Evolutionary conservation across 2,888 invertebrate species (phyloP).

Genomic region (Diaphora mendica): DNA sequence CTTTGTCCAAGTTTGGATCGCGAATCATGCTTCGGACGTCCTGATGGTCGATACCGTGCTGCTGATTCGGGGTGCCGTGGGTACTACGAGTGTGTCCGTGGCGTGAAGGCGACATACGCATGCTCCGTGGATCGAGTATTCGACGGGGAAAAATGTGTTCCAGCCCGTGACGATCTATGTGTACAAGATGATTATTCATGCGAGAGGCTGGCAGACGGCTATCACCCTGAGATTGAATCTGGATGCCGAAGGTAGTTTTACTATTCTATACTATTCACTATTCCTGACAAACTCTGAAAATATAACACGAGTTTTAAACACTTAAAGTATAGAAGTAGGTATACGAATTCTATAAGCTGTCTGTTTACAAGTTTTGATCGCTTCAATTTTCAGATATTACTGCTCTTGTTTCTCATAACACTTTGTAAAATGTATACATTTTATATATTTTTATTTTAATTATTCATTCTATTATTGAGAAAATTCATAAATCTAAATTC

Average conservation of each 20-base stretch:
- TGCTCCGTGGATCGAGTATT: slow-evolving; percentile 84
- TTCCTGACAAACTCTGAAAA: neutral
- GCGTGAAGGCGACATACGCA: slow-evolving; percentile 86
- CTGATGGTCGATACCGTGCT: slow-evolving; percentile 85
- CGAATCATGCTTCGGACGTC: slow-evolving; percentile 82
- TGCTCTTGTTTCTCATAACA: neutral
- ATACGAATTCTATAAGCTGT: too few species aligned
- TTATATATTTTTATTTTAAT: too few species aligned
- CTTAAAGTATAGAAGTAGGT: too few species aligned
- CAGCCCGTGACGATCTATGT: slow-evolving; percentile 68
- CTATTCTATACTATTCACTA: neutral
- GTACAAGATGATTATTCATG: slow-evolving; percentile 79
- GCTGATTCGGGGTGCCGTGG: slow-evolving; percentile 85
- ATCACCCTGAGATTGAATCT: slow-evolving; percentile 84
- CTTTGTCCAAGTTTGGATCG: slow-evolving; percentile 81
- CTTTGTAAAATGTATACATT: too few species aligned
- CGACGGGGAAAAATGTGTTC: slow-evolving; percentile 86
- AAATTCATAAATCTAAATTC: too few species aligned
- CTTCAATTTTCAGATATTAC: too few species aligned
- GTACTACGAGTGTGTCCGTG: slow-evolving; percentile 86
- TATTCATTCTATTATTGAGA: too few species aligned
- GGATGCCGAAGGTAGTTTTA: slow-evolving; percentile 78
- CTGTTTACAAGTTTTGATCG: neutral
- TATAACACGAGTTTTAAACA: too few species aligned
- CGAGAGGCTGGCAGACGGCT: slow-evolving; percentile 82